These are phyloP conservation scores for Todus mexicanus DNA, from an alignment of 2,797 vertebrate genomes.

Conservation along the genomic window DNA sequence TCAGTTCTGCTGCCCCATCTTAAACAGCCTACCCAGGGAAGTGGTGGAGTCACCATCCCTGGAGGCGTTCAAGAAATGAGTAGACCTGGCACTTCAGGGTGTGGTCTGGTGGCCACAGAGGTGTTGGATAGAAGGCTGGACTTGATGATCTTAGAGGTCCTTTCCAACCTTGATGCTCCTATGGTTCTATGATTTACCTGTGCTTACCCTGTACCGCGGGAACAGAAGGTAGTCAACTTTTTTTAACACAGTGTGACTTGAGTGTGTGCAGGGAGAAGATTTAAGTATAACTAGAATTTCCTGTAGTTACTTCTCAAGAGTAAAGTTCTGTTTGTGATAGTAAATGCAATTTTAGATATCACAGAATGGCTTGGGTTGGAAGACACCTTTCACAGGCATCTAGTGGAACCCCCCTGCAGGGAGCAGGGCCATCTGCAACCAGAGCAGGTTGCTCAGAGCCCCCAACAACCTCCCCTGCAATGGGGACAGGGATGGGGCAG, in stretches of 20 bases:
- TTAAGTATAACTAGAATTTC: neutral
- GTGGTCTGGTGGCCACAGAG: no score
- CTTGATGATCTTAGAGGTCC: no score
- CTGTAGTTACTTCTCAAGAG: neutral
- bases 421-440: neutral
- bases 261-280: neutral
- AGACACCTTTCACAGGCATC: neutral
- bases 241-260: neutral
- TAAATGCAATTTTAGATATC: neutral
- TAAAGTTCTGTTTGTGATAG: neutral
- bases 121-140: no score
- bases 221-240: neutral
- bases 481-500: neutral
- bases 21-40: no score
- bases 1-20: neutral
- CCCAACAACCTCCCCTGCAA: no score
- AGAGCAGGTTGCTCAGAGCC: neutral
- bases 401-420: neutral
- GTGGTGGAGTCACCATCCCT: no score
- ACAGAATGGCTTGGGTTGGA: neutral
- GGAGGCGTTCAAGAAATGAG: no score
- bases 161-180: no score
- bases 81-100: no score
- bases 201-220: neutral
- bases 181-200: no score